Evolutionary conservation across 2,888 invertebrate genomes (phyloP), one percentile per base, ranked within the genome.

Genomic region (Xiphydria camelus): DNA sequence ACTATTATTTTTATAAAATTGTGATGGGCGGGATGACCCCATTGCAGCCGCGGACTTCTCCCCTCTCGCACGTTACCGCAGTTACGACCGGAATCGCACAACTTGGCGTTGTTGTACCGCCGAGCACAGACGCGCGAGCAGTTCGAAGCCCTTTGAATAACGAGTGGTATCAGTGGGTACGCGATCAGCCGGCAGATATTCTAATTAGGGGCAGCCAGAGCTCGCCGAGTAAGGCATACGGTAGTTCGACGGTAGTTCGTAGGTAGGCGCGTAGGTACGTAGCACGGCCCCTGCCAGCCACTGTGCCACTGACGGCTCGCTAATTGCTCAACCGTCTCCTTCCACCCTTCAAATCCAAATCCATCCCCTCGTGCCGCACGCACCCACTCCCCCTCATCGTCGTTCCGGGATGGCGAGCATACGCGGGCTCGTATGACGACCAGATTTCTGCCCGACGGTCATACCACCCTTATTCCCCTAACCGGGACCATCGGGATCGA

Each of bases 231-330:
- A 66, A 67, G 65, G 66, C 65, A 66, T 57, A 65, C 53, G 52
- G 54, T 48, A 48, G 41, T 47, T 37, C 42, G 25, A 37, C 39
- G 32, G 40, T 3, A 46, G 48, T 41, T 41, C 45, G 48, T 23
- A 34, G 18, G 44, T 45, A 20, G 50, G 47, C 26, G 45, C n/a
- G 38, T 42, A 49, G 46, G 47, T 49, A 62, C 53, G 32, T 23
- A 29, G 61, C 59, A 54, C 51, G 53, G 58, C 52, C 59, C 58
- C 64, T 66, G 70, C 68, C 68, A 71, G 68, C 69, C 64, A 65
- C 71, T 70, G 69, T 71, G 71, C 69, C 70, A 66, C 70, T 75
- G 75, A 75, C 75, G 75, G 73, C 72, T 74, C 73, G 75, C 75
- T 75, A 75, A 75, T 75, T 75, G 75, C 73, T 72, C 73, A 57